Conservation (phyloP, 2,888 invertebrate species). For the Abrostola triplasia region DNA sequence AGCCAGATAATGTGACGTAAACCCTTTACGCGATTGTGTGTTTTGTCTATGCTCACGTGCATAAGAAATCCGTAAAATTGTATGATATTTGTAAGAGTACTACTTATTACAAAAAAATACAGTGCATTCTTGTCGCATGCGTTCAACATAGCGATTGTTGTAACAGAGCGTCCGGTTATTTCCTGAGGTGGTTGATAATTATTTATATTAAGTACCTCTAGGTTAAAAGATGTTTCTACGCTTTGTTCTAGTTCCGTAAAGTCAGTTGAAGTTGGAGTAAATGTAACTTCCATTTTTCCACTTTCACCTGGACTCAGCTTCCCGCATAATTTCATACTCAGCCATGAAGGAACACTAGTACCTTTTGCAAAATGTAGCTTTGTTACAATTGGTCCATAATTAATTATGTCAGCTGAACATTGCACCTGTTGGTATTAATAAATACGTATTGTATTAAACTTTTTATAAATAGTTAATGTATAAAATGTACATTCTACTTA, state of each 20-base stretch:
- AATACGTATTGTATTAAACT: neutral
- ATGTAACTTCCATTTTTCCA: slow-evolving; percentile 83
- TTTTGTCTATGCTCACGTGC: neutral
- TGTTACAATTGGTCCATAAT: slow-evolving; percentile 87
- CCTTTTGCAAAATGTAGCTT: slow-evolving; percentile 80
- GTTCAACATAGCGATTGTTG: no score
- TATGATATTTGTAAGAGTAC: no score
- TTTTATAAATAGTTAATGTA: neutral
- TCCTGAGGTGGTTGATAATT: no score
- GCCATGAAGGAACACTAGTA: slow-evolving; percentile 71
- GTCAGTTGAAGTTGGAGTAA: slow-evolving; percentile 81
- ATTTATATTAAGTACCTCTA: slow-evolving; percentile 76
- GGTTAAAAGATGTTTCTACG: slow-evolving; percentile 78
- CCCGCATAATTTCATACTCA: slow-evolving; percentile 75
- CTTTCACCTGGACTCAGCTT: slow-evolving; percentile 83
- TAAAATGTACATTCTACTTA: neutral
- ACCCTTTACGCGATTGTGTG: no score
- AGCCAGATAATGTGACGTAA: no score
- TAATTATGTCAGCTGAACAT: slow-evolving; percentile 81
- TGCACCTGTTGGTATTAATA: slow-evolving; percentile 66
- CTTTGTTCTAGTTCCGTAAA: slow-evolving; percentile 80
- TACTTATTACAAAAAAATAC: no score
- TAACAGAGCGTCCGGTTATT: no score
- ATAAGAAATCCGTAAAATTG: neutral
- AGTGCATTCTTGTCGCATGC: no score